These are phyloP conservation scores for Malthinus flaveolus DNA, from an alignment of 2,888 invertebrate genomes.

Conservation along the genomic window DNA sequence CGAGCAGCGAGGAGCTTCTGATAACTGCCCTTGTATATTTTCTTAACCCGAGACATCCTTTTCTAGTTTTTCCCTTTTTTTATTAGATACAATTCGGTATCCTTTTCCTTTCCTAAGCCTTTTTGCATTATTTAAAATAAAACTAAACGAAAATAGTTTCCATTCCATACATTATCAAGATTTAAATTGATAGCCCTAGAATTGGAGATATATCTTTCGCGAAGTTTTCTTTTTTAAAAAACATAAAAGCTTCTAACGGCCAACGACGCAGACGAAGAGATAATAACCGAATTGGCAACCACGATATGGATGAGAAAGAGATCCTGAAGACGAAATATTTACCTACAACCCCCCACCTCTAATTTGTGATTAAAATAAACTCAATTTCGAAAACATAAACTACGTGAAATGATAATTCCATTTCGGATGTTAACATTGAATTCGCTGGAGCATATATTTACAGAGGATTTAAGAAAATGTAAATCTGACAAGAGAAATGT, in stretches of 20 bases:
- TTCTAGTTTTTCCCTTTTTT: no score
- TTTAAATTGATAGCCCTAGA: no score
- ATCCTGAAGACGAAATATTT: no score
- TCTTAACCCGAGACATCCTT: neutral
- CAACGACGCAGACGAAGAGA: no score
- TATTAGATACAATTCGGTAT: neutral
- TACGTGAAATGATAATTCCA: slow-evolving; percentile 15
- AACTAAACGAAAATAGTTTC: slow-evolving; percentile 1
- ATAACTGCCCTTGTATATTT: slow-evolving; percentile 16
- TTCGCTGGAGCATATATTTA: slow-evolving; percentile 13
- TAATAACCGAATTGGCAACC: no score
- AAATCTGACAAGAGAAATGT: slow-evolving; percentile 23
- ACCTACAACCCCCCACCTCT: no score
- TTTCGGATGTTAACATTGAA: slow-evolving; percentile 13
- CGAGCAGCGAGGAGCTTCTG: slow-evolving; percentile 5
- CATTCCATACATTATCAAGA: neutral
- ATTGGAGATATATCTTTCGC: no score
- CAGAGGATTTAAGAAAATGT: slow-evolving; percentile 14
- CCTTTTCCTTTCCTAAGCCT: neutral
- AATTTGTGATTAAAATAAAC: no score
- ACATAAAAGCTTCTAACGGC: no score
- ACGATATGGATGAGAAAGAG: no score
- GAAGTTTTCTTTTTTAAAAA: no score
- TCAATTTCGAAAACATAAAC: slow-evolving; percentile 9
- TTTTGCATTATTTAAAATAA: slow-evolving; percentile 5